phyloP scores from a whole-genome alignment of 1,140 invertebrate species.

The Bombus superbus region DNA sequence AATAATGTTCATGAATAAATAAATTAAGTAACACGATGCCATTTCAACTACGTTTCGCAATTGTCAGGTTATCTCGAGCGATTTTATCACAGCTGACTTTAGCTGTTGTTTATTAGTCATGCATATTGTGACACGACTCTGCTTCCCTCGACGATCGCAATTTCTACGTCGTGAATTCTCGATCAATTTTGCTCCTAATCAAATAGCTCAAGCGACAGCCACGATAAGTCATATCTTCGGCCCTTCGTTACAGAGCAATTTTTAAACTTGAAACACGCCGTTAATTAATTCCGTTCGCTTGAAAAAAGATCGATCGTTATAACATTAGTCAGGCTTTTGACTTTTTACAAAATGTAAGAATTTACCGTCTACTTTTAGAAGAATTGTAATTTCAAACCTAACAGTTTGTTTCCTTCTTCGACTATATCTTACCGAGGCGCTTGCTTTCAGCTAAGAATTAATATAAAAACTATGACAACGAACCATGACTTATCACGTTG shows the following conservation, averaged over 20 bases:
- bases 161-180: background rate
- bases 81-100: constrained; percentile 44
- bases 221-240: background rate
- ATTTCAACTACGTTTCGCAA: background rate
- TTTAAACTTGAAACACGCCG: background rate
- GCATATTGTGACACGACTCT: constrained; percentile 16
- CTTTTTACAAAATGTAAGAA: background rate
- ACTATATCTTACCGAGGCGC: no score
- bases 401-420: no score
- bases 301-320: background rate
- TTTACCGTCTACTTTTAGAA: no score
- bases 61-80: constrained; percentile 18
- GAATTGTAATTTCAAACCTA: no score
- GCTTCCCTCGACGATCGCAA: background rate
- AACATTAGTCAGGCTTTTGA: background rate
- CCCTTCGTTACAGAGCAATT: background rate
- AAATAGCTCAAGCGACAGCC: background rate
- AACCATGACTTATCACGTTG: background rate
- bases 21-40: constrained; percentile 27
- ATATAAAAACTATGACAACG: background rate
- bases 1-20: constrained; percentile 61
- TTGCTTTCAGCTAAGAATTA: background rate
- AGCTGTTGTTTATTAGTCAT: constrained; percentile 6
- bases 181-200: background rate
- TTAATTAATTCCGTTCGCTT: no score